Percentiles rank a stretch among this genome's conserved stretches.
phyloP scores from a whole-genome alignment of 2,797 vertebrate genomes.

The Ceryle rudis region DNA sequence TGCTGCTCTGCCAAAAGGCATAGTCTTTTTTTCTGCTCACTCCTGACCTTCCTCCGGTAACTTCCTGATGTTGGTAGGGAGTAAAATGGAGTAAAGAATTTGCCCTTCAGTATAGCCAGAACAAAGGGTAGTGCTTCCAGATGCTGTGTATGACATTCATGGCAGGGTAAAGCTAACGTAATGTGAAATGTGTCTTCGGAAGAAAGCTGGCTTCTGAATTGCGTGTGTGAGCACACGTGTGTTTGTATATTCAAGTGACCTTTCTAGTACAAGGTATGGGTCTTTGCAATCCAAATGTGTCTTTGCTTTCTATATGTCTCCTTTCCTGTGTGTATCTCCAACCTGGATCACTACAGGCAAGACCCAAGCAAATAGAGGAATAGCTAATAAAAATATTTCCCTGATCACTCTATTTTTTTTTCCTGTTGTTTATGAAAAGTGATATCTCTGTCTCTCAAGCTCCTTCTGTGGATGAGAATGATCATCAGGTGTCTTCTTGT shows the following conservation, averaged over 20 bases:
- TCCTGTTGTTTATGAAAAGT: not conserved
- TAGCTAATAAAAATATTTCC: not conserved
- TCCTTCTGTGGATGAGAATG: not conserved
- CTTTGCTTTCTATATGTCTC: not conserved
- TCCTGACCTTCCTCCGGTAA: not conserved
- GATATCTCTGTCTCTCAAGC: not conserved
- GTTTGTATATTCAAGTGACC: not conserved
- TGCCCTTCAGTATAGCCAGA: not conserved
- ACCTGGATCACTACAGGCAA: not conserved
- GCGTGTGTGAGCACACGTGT: not conserved
- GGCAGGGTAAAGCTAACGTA: not conserved
- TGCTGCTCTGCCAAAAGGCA: not conserved
- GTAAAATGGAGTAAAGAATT: not conserved
- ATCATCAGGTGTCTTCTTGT: not conserved
- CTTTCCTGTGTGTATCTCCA: not conserved
- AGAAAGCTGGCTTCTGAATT: not conserved
- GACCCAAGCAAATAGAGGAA: not conserved
- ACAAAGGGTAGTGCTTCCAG: not conserved
- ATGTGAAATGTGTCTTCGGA: not conserved
- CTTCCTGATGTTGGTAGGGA: not conserved
- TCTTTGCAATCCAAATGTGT: not conserved
- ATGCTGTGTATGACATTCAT: fast-evolving
- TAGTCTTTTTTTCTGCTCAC: not conserved
- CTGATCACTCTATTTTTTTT: not conserved
- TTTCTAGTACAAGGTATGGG: not conserved